A percentile compares a stretch with the other conserved stretches of the same genome.
Evolutionary conservation across 2,888 invertebrate genomes (phyloP).

Genomic region (Caenorhabditis sp.): DNA sequence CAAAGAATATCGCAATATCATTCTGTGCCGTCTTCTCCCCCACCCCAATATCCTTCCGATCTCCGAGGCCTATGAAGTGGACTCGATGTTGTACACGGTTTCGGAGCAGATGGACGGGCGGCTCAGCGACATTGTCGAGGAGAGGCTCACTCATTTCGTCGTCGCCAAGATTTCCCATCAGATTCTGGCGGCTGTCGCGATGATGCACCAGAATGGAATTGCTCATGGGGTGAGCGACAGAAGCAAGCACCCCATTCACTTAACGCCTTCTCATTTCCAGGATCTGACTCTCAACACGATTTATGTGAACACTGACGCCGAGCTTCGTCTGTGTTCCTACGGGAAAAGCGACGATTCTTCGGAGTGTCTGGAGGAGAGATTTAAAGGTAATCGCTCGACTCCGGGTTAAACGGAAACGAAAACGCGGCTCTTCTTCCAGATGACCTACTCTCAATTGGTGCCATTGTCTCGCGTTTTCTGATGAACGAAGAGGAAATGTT

Average conservation of each 20-base stretch:
- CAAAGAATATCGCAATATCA: conserved; percentile 49
- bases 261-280: too few relatives aligned
- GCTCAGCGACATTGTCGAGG: conserved; percentile 52
- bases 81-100: conserved; percentile 41
- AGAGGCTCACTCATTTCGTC: conserved; percentile 52
- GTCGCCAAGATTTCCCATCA: conserved; percentile 56
- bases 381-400: conserved; percentile 22
- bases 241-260: too few relatives aligned
- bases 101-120: conserved; percentile 57
- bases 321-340: conserved; percentile 47
- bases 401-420: not conserved
- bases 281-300: conserved; percentile 54
- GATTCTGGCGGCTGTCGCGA: conserved; percentile 51
- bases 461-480: conserved; percentile 56
- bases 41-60: conserved; percentile 53
- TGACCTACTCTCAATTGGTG: conserved; percentile 55
- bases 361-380: conserved; percentile 46
- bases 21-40: conserved; percentile 50
- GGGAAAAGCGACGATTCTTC: conserved; percentile 55
- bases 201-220: conserved; percentile 56
- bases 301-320: conserved; percentile 56
- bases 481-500: conserved; percentile 59
- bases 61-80: conserved; percentile 56
- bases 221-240: conserved; percentile 42
- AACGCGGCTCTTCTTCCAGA: conserved; percentile 47